Evolutionary conservation across 2,797 vertebrate species (phyloP).

Genomic region (Halcyon chelicuti): DNA sequence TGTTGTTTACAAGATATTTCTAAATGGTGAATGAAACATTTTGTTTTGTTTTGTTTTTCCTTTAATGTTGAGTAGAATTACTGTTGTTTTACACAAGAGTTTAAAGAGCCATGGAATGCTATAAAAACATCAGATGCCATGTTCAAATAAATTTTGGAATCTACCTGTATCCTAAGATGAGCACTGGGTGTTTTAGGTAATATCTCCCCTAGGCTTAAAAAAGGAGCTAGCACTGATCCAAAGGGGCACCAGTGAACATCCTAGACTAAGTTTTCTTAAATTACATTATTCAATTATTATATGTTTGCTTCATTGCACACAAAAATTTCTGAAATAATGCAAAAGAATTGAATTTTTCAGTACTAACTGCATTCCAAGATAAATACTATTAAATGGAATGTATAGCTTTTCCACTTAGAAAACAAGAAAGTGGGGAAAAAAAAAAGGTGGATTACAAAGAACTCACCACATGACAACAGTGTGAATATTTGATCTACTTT

Average conservation of each 20-base stretch:
- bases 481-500: not conserved
- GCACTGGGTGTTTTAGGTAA: not conserved
- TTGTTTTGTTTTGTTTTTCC: rapidly evolving
- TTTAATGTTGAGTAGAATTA: not conserved
- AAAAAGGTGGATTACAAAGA: not conserved
- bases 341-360: not conserved
- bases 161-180: not conserved
- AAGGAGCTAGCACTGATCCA: not conserved
- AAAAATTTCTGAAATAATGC: not conserved
- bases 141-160: not conserved
- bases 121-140: not conserved
- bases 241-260: not conserved
- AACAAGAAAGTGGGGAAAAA: not conserved
- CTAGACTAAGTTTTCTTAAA: not conserved
- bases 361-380: not conserved
- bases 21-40: not conserved
- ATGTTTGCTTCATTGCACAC: rapidly evolving
- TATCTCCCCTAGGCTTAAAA: not conserved
- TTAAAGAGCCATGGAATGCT: not conserved
- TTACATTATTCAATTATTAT: not conserved
- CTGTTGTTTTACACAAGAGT: not conserved
- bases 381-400: not conserved
- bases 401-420: not conserved
- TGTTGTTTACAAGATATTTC: not conserved
- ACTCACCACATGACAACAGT: rapidly evolving